Evolutionary conservation across 2,113 vertebrate genomes (phyloP), one percentile per base, ranked within the genome.

Genomic region (Bettongia penicillata): DNA sequence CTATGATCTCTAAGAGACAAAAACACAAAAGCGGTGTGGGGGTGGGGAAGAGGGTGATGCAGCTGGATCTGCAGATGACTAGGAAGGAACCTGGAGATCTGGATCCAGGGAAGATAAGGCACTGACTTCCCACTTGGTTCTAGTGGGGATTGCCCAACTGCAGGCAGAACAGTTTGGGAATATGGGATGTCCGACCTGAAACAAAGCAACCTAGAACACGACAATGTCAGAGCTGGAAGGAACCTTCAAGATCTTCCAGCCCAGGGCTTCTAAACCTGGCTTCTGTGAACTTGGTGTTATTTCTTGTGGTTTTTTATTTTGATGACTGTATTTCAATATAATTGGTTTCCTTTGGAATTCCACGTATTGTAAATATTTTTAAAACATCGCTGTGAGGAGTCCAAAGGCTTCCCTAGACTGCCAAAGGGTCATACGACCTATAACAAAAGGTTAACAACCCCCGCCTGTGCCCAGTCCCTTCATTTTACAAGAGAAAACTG

Each of bases 121-220:
- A 16, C 68, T 43, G 10, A 7, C 68, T 43, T 7, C 68, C 19
- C 68, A 84, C 2, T 43, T 7, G 19, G 5, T 84, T 22, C 68
- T 43, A 1, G 19, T 8, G 16, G 68, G 19, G n/a, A 23, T 0
- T n/a, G 16, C 19, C 19, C 6, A 8, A 23, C 1, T n/a, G 14
- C 12, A 77, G 5, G 14, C 68, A 19, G 16, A 43, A 84, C n/a
- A 2, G 6, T 8, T 43, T 23, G n/a, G 19, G n/a, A 43, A 84
- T 43, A 43, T 84, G 68, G 68, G 68, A 22, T 22, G 16, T 84
- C n/a, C 7, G 68, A 84, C 37, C 37, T 7, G n/a, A 84, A 84
- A 84, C 68, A 84, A 43, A 43, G n/a, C n/a, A 84, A 43, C 7
- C 68, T 19, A 77, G 68, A 22, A 77, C 68, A 7, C 7, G 43